Evolutionary conservation across 2,888 invertebrate genomes (phyloP).

Genomic region (Melanostoma scalare): DNA sequence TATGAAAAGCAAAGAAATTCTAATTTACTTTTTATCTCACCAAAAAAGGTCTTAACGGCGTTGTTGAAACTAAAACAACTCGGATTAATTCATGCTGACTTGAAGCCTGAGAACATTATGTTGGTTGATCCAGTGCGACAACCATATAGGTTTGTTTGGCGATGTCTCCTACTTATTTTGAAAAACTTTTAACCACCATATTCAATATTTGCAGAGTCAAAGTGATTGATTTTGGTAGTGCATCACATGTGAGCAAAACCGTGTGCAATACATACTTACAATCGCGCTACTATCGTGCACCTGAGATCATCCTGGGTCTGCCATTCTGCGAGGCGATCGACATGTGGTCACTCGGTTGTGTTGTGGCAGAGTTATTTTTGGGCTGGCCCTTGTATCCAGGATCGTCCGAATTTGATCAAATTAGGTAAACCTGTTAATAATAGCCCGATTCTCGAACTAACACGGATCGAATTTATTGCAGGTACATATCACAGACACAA

Average conservation of each 20-base stretch:
- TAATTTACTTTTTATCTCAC: background rate
- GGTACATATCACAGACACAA: constrained; percentile 97
- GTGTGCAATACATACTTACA: constrained; percentile 99
- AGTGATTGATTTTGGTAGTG: constrained; percentile 99
- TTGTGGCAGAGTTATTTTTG: constrained; percentile 98
- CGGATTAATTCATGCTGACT: constrained; percentile 99
- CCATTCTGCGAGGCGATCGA: constrained; percentile 99
- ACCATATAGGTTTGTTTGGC: constrained; percentile 87
- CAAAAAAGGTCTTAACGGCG: constrained; percentile 85
- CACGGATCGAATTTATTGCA: constrained; percentile 53
- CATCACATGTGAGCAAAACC: constrained; percentile 99
- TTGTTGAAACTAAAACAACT: constrained; percentile 91
- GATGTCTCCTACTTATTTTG: background rate
- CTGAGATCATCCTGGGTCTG: constrained; percentile 97
- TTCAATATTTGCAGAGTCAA: constrained; percentile 88
- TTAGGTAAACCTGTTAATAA: constrained; percentile 84
- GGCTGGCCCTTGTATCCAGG: constrained; percentile 99
- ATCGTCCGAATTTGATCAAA: constrained; percentile 99
- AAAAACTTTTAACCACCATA: background rate
- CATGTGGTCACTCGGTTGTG: constrained; percentile 99
- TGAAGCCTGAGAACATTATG: constrained; percentile 99
- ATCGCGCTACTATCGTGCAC: constrained; percentile 98
- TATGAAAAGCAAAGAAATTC: background rate
- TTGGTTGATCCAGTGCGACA: constrained; percentile 98
- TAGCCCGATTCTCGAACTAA: background rate